phyloP scores from a whole-genome alignment of 2,888 invertebrate genomes.

The Caenorhabditis becei region DNA sequence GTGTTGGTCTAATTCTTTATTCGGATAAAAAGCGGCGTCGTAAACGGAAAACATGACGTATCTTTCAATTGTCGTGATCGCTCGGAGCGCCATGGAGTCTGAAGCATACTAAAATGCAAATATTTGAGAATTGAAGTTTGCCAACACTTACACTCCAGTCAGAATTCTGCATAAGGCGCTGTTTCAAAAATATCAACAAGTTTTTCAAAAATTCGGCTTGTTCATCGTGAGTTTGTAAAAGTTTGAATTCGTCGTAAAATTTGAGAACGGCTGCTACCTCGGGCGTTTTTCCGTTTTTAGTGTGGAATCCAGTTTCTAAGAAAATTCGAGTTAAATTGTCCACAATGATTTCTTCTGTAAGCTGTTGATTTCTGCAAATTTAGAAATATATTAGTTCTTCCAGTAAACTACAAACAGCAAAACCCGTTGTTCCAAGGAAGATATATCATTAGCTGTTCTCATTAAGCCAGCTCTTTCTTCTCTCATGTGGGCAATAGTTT shows the following conservation, averaged over 20 bases:
- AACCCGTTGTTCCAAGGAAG: conserved; percentile 43
- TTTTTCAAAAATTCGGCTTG: conserved; percentile 51
- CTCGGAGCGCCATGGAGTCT: conserved; percentile 83
- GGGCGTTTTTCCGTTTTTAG: conserved; percentile 22
- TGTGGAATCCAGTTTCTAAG: conserved; percentile 50
- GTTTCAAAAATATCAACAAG: conserved; percentile 28
- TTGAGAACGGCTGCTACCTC: conserved; percentile 50
- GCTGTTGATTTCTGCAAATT: conserved; percentile 39
- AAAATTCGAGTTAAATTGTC: conserved; percentile 49
- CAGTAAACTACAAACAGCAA: conserved; percentile 39
- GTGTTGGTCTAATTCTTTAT: conserved; percentile 94
- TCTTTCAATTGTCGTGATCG: conserved; percentile 90
- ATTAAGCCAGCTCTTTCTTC: conserved; percentile 43
- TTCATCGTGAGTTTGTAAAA: conserved; percentile 40
- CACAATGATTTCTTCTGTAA: conserved; percentile 50
- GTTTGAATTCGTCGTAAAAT: conserved; percentile 56
- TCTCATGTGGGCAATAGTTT: conserved; percentile 12
- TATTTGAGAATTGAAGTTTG: not conserved
- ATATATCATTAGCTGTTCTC: conserved; percentile 47
- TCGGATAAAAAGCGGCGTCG: conserved; percentile 94
- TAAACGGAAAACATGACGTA: conserved; percentile 92
- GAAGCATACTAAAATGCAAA: conserved; percentile 51
- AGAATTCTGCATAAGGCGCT: conserved; percentile 30
- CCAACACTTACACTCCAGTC: conserved; percentile 49
- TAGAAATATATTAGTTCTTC: not conserved